Conservation (phyloP, 2,888 invertebrate species). For the Sisyra terminalis region DNA sequence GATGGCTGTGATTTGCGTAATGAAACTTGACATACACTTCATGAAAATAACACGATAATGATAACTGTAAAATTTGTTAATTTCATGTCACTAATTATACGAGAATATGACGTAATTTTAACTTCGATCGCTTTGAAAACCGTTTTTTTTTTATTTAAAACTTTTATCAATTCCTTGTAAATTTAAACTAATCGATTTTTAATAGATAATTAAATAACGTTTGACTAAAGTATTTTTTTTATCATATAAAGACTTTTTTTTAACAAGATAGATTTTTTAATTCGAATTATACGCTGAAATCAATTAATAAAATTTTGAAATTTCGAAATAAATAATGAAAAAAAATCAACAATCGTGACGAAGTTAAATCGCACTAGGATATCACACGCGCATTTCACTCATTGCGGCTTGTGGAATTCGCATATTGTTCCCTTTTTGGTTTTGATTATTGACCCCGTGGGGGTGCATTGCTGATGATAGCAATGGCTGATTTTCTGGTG, state of each 20-base stretch:
- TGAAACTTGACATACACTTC: too few species aligned
- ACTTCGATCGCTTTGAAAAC: too few species aligned
- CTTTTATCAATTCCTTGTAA: background rate
- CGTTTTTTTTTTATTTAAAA: too few species aligned
- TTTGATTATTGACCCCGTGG: constrained; percentile 26
- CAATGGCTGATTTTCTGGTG: constrained; percentile 38
- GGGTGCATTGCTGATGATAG: constrained; percentile 24
- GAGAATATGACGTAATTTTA: too few species aligned
- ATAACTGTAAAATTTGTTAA: too few species aligned
- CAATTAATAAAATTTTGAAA: constrained; percentile 9
- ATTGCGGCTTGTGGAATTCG: constrained; percentile 68
- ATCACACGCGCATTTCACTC: constrained; percentile 86
- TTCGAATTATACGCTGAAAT: too few species aligned
- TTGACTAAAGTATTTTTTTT: background rate
- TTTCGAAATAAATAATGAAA: constrained; percentile 12
- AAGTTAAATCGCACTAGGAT: constrained; percentile 9
- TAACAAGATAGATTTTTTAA: constrained; percentile 1
- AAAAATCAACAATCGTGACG: constrained; percentile 6
- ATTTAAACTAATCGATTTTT: constrained; percentile 1
- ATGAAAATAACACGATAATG: too few species aligned
- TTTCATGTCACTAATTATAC: too few species aligned
- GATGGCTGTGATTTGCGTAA: too few species aligned
- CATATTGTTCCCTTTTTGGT: constrained; percentile 31
- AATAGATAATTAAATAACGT: background rate
- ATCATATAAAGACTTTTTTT: too few species aligned